Evolutionary conservation across 2,113 vertebrate genomes (phyloP).

Genomic region (Chaetura pelagica): DNA sequence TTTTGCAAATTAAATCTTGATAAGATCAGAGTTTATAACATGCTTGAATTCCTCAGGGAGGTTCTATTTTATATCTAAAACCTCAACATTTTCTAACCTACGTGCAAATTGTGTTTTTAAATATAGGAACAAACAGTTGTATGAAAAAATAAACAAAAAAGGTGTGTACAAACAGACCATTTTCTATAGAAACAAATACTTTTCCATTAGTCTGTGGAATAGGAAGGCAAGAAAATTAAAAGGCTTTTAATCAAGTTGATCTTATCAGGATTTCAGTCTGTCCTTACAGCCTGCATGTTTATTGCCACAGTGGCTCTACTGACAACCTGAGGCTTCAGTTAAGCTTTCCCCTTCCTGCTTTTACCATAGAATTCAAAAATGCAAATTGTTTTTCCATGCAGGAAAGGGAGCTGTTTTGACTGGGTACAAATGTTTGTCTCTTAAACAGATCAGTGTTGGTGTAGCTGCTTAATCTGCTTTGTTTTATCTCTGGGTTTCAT

Average conservation of each 20-base stretch:
- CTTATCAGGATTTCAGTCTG: constrained; percentile 66
- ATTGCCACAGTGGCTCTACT: background rate
- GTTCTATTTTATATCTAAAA: background rate
- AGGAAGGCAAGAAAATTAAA: background rate
- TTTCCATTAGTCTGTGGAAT: background rate
- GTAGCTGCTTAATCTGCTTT: background rate
- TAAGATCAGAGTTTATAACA: constrained; percentile 47
- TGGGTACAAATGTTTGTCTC: background rate
- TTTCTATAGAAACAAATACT: background rate
- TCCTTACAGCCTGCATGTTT: constrained; percentile 50
- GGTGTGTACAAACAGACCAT: background rate
- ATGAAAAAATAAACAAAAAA: background rate
- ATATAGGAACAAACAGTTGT: background rate
- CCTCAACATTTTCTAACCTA: background rate
- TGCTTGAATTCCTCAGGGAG: background rate
- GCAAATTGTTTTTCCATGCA: background rate
- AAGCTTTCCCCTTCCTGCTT: background rate
- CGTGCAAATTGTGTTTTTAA: background rate
- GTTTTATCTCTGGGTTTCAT: background rate
- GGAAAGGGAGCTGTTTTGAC: background rate
- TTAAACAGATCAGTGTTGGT: background rate
- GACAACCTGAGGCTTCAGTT: background rate
- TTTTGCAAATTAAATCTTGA: constrained; percentile 25
- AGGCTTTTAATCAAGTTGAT: constrained; percentile 61
- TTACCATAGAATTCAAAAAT: background rate